Base-by-base conservation (phyloP, 2,888 invertebrate genomes). In the Dorcus parallelipipedus region DNA sequence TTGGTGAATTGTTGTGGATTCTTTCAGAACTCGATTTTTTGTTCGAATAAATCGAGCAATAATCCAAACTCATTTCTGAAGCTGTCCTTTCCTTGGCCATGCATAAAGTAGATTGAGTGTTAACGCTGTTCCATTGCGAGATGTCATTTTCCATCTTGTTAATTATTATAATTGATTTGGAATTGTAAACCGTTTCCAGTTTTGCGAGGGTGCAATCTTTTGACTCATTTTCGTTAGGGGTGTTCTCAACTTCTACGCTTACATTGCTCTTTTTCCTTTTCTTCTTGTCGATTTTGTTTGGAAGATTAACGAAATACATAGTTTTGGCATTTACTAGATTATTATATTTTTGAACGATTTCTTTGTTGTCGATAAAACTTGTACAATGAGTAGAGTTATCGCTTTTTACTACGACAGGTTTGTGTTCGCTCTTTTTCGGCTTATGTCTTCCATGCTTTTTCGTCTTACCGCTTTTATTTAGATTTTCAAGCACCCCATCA, bases 221-320 rank as follows among this genome's bases (percentile, higher is more conserved):
- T 17, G 49, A 17, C 38, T 8, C 17, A 17, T 45, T 47, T 45
- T 6, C 45, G 3, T 45, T 45, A 6, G n/a, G 20, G 3, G 17
- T 45, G 45, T 14, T 45, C n/a, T 3, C 10, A 2, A 4, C 6
- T n/a, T 45, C 45, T 3, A 38, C 41, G 42, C 14, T 14, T 47
- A 26, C 10, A 49, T 54, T 4, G 38, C 49, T 33, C 48, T 56
- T 39, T 23, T 56, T 10, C 14, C 43, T 23, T 51, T 51, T 33
- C 48, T 56, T 38, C 43, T 41, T 14, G 41, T 54, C 39, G 40
- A 14, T n/a, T 42, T 52, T 52, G 17, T 56, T 59, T 2, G 59
- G 59, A 14, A 59, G 43, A 17, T 59, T 49, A n/a, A 48, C 59
- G n/a, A 41, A 59, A 9, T 59, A 59, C 59, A 59, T 59, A 10